Percentiles rank a stretch among this genome's conserved stretches.
Evolutionary conservation across 2,888 invertebrate genomes (phyloP).

Genomic region (Dolomedes plantarius): DNA sequence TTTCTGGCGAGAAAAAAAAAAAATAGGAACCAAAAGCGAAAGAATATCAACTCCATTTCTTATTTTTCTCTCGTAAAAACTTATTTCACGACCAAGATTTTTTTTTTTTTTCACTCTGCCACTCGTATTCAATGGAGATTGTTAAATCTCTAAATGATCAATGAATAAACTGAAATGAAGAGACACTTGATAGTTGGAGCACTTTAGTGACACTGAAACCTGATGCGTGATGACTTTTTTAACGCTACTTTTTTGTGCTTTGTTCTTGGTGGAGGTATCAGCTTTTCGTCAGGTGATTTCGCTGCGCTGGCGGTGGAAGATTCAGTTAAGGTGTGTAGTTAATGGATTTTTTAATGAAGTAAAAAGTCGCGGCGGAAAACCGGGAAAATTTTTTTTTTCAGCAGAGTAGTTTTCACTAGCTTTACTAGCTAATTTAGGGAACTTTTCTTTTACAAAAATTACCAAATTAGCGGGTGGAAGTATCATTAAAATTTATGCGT

Average conservation of each 20-base stretch:
- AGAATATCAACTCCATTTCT: neutral
- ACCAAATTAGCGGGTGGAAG: no score
- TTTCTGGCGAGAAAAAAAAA: no score
- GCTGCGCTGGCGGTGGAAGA: neutral
- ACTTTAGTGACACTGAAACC: slow-evolving; percentile 37
- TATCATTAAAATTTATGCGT: no score
- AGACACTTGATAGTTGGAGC: slow-evolving; percentile 45
- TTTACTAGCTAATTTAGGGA: no score
- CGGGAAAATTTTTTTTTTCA: no score
- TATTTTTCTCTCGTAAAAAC: neutral
- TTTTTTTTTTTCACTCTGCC: neutral
- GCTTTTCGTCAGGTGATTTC: neutral
- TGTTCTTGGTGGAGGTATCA: neutral
- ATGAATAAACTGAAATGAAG: slow-evolving; percentile 33
- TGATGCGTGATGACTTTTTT: slow-evolving; percentile 14
- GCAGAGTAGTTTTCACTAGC: no score
- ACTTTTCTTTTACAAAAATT: no score
- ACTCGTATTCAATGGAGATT: neutral
- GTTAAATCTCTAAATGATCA: slow-evolving; percentile 30
- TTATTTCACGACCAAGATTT: neutral
- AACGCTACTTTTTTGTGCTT: neutral
- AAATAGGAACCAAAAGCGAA: no score
- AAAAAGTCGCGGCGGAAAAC: no score
- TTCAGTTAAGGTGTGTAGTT: neutral
- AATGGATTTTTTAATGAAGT: neutral